Conservation (phyloP, 2,797 vertebrate genomes). For the Periparus ater region DNA sequence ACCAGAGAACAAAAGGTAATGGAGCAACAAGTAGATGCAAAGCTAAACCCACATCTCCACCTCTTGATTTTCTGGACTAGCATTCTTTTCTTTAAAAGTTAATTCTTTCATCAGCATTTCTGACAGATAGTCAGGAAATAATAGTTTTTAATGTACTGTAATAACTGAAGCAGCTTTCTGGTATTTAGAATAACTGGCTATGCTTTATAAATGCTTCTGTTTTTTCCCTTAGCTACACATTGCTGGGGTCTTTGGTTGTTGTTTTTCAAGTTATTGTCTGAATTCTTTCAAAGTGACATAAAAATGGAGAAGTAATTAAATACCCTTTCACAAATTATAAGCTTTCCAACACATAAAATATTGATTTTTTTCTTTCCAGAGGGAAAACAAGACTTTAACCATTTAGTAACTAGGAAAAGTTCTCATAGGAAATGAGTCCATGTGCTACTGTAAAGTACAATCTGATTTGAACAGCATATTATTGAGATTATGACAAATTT, state of each 20-base stretch:
- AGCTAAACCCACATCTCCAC: not conserved
- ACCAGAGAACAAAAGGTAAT: not conserved
- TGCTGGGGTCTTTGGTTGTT: not conserved
- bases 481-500: slow-evolving; percentile 50
- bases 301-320: not conserved
- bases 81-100: not conserved
- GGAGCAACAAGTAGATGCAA: not conserved
- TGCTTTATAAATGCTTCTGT: not conserved
- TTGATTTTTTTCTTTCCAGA: not conserved
- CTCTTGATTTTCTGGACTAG: not conserved
- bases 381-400: not conserved
- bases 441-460: not conserved
- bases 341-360: not conserved
- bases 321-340: not conserved
- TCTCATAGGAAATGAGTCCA: not conserved
- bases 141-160: not conserved
- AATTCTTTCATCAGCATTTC: not conserved
- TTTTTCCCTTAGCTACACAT: not conserved
- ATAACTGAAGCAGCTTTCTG: not conserved
- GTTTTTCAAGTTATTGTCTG: not conserved
- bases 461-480: not conserved
- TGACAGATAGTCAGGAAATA: not conserved
- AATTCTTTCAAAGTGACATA: not conserved
- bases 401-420: not conserved
- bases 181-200: not conserved